Percentiles rank a stretch among this genome's conserved stretches.
phyloP scores from a whole-genome alignment of 2,888 invertebrate species.

The Argynnis bischoffii region DNA sequence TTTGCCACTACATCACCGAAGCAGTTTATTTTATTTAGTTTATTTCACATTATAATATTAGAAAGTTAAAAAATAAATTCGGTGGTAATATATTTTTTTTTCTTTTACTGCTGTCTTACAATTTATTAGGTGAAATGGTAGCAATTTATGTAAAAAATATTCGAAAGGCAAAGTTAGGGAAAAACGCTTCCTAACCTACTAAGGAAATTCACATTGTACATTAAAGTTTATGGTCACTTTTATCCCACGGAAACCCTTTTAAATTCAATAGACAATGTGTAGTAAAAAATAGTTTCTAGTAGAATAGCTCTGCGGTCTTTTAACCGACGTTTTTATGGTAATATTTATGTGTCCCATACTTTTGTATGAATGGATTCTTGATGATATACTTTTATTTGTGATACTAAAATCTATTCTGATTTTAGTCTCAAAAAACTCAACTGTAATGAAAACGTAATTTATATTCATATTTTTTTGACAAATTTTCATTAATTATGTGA shows the following conservation, averaged over 20 bases:
- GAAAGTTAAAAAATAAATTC: too few species aligned
- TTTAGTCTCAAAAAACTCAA: too few species aligned
- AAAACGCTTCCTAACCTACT: neutral
- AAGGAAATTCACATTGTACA: constrained; percentile 10
- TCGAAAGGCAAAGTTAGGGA: neutral
- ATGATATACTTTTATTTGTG: neutral
- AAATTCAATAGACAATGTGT: constrained; percentile 17
- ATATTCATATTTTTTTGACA: too few species aligned
- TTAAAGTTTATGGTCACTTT: constrained; percentile 18
- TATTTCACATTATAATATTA: too few species aligned
- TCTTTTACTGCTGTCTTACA: too few species aligned
- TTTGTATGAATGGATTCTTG: neutral
- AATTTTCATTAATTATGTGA: too few species aligned
- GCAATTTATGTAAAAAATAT: neutral
- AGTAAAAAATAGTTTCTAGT: neutral
- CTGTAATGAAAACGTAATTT: too few species aligned
- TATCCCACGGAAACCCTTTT: constrained; percentile 16
- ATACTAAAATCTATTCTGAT: neutral
- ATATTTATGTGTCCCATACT: neutral
- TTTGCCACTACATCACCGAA: too few species aligned
- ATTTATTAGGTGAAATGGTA: neutral
- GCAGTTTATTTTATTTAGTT: too few species aligned
- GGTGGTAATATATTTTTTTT: too few species aligned
- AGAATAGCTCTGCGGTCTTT: constrained; percentile 14
- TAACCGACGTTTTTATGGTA: neutral